These are phyloP conservation scores for Balearica regulorum DNA, from an alignment of 2,797 vertebrate genomes.

Conservation along the genomic window DNA sequence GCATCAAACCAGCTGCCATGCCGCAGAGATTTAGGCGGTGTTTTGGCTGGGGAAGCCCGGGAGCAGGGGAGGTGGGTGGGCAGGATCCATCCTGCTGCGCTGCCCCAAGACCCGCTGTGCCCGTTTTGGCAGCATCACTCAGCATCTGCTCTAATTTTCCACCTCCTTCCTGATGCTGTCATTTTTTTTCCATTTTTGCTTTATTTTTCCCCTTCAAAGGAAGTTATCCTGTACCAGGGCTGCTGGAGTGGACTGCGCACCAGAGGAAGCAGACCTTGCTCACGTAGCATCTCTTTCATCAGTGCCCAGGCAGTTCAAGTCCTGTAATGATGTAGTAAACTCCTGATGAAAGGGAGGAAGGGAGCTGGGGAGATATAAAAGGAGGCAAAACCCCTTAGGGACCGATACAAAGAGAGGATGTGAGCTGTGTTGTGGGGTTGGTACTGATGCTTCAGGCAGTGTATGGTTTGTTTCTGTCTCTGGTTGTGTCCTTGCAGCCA, in stretches of 20 bases:
- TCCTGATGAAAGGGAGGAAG: not conserved
- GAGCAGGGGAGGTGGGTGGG: not conserved
- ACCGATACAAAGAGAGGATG: accelerated
- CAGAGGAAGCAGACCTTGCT: not conserved
- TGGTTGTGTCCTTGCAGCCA: not conserved
- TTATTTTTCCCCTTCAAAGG: not conserved
- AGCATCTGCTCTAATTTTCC: not conserved
- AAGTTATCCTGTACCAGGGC: accelerated
- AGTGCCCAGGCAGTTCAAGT: not conserved
- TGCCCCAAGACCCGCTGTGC: not conserved
- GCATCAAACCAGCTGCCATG: not conserved
- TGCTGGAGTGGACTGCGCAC: not conserved
- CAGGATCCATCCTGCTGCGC: not conserved
- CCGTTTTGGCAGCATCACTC: not conserved
- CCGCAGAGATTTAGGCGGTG: not conserved
- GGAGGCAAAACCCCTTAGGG: not conserved
- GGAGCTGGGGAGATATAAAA: not conserved
- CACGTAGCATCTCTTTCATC: not conserved
- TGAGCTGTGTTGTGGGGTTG: not conserved
- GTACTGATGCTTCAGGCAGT: not conserved
- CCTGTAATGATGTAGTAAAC: not conserved
- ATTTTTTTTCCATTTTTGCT: not conserved
- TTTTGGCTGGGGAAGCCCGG: not conserved
- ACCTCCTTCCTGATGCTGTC: not conserved
- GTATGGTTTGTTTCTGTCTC: not conserved